Evolutionary conservation across 2,113 vertebrate species (phyloP).

Genomic region (Collichthys lucidus): DNA sequence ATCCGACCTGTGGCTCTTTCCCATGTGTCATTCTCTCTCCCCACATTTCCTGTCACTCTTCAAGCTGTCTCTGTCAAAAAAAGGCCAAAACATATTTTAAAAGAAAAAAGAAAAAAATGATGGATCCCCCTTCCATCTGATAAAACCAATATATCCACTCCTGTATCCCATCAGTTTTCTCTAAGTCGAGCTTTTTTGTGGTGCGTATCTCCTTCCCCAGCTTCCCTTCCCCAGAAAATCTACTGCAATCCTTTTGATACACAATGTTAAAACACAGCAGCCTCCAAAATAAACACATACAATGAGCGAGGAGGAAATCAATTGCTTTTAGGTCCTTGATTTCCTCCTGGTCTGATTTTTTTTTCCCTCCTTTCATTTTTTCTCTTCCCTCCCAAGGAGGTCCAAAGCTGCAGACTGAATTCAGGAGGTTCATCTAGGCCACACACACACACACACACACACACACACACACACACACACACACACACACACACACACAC

Average conservation of each 20-base stretch:
- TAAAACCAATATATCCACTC: constrained; percentile 23
- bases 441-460: constrained; percentile 61
- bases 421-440: constrained; percentile 70
- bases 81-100: background rate
- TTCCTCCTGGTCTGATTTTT: constrained; percentile 56
- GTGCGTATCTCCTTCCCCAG: background rate
- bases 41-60: no score
- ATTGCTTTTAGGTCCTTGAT: constrained; percentile 73
- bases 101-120: constrained; percentile 7
- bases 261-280: constrained; percentile 47
- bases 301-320: constrained; percentile 70
- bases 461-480: constrained; percentile 43
- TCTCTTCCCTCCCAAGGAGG: constrained; percentile 53
- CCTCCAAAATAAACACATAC: constrained; percentile 60
- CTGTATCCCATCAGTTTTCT: constrained; percentile 52
- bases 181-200: constrained; percentile 26
- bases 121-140: constrained; percentile 14
- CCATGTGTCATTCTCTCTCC: no score
- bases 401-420: constrained; percentile 68
- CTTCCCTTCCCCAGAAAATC: constrained; percentile 57
- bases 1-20: no score
- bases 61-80: no score
- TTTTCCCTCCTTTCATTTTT: constrained; percentile 40
- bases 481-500: constrained; percentile 1
- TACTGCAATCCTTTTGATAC: constrained; percentile 64